These are phyloP conservation scores for Pseudococcus viburni DNA, from an alignment of 2,888 invertebrate species.

Conservation along the genomic window DNA sequence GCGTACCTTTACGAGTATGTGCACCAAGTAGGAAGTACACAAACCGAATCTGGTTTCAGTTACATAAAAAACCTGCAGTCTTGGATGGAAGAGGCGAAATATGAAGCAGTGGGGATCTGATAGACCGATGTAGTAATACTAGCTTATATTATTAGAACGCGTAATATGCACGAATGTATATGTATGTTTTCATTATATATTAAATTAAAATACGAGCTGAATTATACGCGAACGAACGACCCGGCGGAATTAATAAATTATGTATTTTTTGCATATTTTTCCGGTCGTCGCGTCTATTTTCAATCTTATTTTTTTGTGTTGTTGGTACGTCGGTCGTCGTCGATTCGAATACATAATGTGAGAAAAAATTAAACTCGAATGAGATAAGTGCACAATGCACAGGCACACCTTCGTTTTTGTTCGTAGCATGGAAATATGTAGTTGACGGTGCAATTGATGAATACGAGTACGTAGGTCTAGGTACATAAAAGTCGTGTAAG, in stretches of 20 bases:
- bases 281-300: not conserved
- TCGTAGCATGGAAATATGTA: too few relatives aligned
- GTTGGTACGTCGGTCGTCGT: not conserved
- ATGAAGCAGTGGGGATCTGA: not conserved
- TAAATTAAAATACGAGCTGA: not conserved
- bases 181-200: not conserved
- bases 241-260: not conserved
- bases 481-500: too few relatives aligned
- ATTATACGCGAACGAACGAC: not conserved
- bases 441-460: too few relatives aligned
- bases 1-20: not conserved
- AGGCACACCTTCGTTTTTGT: too few relatives aligned
- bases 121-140: not conserved
- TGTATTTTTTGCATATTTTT: not conserved
- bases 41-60: not conserved
- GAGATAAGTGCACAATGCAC: too few relatives aligned
- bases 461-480: too few relatives aligned
- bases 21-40: not conserved
- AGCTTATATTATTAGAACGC: not conserved
- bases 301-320: not conserved
- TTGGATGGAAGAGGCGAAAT: not conserved
- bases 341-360: not conserved
- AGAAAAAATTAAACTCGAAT: not conserved
- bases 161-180: not conserved
- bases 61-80: not conserved